These are phyloP conservation scores for Sialis fuliginosa DNA, from an alignment of 2,888 invertebrate species.

Conservation along the genomic window DNA sequence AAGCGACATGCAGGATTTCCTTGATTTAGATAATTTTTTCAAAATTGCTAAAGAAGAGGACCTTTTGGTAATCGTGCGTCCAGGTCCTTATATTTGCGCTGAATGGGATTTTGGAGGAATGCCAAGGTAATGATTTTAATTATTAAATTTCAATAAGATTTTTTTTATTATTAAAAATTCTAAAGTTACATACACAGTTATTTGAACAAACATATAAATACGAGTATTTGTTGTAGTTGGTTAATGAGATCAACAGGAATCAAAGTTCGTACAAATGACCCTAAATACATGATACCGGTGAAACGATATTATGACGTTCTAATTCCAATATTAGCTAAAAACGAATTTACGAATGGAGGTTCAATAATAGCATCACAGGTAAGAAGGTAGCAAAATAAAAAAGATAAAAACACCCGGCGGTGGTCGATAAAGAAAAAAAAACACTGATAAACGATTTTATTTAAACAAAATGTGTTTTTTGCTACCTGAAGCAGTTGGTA, in stretches of 20 bases:
- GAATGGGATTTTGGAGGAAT: slow-evolving; percentile 53
- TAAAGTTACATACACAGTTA: too few species aligned
- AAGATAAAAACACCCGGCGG: too few species aligned
- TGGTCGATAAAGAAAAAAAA: too few species aligned
- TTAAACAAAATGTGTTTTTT: too few species aligned
- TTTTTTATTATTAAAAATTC: too few species aligned
- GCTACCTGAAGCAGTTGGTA: too few species aligned
- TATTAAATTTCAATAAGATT: background rate
- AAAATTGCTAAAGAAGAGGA: slow-evolving; percentile 57
- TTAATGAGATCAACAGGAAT: slow-evolving; percentile 30
- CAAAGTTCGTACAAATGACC: slow-evolving; percentile 23
- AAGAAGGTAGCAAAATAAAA: slow-evolving; percentile 7
- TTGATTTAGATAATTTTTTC: slow-evolving; percentile 45
- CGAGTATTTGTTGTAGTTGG: slow-evolving; percentile 21
- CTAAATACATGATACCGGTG: slow-evolving; percentile 26
- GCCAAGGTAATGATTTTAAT: slow-evolving; percentile 12
- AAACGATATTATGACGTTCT: slow-evolving; percentile 30
- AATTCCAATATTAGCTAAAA: slow-evolving; percentile 28
- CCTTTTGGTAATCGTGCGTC: slow-evolving; percentile 59
- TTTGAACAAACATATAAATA: background rate
- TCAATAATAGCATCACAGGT: slow-evolving; percentile 78
- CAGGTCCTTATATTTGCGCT: slow-evolving; percentile 85
- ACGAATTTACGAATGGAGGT: slow-evolving; percentile 54
- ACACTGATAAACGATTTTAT: too few species aligned
- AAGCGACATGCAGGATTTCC: slow-evolving; percentile 46